Evolutionary conservation across 2,888 invertebrate species (phyloP), one percentile per base, ranked within the genome.

Genomic region (Chaitophorus viminalis): DNA sequence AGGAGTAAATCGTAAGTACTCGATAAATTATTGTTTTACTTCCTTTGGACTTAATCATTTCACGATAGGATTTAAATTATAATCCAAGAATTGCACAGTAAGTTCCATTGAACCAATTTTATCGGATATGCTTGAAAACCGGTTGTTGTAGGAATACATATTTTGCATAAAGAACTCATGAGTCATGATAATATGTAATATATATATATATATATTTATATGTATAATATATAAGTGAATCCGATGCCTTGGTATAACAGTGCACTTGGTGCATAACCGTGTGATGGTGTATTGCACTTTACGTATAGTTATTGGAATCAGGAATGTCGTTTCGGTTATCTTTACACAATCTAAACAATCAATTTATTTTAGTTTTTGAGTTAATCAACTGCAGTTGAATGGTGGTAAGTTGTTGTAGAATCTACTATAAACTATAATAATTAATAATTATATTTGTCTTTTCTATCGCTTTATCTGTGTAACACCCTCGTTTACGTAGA

Each of bases 131-230:
- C 29, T 11, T 8, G 14, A 21, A 25, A 84, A 84, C 75, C 65
- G 74, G 83, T 83, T 83, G n/a, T 75, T 39, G 36, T 75, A 4
- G 52, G 4, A 9, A 78, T 46, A 14, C 2, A 29, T 83, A 75
- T 83, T 75, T 75, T 75, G 36, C 39, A 75, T 29, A 60, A 75
- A 54, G 33, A 74, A 72, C 72, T 25, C n/a, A 52, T 74, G 54
- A 74, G 18, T 82, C 33, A 74, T 82, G 33, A 74, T 52, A 54
- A 46, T 14, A 46, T 46, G 14, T 3, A 46, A 14, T 11, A 46
- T 14, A 46, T 2, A 46, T 46, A 14, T 14, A 46, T 11, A 11
- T 46, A 46, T 2, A 46, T 46, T 46, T 14, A 46, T 11, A 11
- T 46, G 46, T 14, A 46, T 14, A 46, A 1, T 46, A 1, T 46